Percentiles rank a stretch among this genome's conserved stretches.
Evolutionary conservation across 2,113 vertebrate species (phyloP).

Genomic region (Tylochromis polylepis): DNA sequence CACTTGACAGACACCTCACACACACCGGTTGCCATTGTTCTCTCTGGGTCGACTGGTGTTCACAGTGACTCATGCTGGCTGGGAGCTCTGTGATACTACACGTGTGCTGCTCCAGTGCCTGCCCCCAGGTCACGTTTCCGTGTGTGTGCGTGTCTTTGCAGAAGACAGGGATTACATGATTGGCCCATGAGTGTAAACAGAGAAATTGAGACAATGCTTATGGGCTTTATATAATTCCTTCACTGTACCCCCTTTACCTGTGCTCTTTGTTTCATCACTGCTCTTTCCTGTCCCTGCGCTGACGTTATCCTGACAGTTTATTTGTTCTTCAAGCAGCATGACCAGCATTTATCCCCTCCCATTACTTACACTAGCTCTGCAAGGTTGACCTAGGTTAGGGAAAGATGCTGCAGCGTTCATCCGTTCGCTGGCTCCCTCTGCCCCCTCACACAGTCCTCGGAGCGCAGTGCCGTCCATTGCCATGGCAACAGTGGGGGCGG

Average conservation of each 20-base stretch:
- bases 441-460: conserved; percentile 63
- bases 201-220: background rate
- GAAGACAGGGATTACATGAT: conserved; percentile 6
- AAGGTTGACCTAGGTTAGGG: conserved; percentile 67
- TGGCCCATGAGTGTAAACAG: background rate
- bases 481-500: conserved; percentile 70
- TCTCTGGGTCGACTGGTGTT: conserved; percentile 59
- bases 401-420: conserved; percentile 67
- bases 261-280: conserved; percentile 22
- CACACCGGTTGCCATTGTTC: conserved; percentile 69
- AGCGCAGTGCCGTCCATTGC: conserved; percentile 62
- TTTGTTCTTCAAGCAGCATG: conserved; percentile 30
- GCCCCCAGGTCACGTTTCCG: conserved; percentile 63
- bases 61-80: conserved; percentile 64
- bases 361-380: conserved; percentile 45
- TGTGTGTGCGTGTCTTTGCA: conserved; percentile 12
- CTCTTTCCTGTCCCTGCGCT: background rate
- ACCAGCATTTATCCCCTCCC: conserved; percentile 39
- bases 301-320: conserved; percentile 11
- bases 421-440: conserved; percentile 54
- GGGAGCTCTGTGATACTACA: conserved; percentile 60
- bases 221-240: conserved; percentile 34
- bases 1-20: conserved; percentile 62
- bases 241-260: conserved; percentile 1
- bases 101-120: conserved; percentile 59